Evolutionary conservation across 2,113 vertebrate genomes (phyloP).

Genomic region (Uria aalge): DNA sequence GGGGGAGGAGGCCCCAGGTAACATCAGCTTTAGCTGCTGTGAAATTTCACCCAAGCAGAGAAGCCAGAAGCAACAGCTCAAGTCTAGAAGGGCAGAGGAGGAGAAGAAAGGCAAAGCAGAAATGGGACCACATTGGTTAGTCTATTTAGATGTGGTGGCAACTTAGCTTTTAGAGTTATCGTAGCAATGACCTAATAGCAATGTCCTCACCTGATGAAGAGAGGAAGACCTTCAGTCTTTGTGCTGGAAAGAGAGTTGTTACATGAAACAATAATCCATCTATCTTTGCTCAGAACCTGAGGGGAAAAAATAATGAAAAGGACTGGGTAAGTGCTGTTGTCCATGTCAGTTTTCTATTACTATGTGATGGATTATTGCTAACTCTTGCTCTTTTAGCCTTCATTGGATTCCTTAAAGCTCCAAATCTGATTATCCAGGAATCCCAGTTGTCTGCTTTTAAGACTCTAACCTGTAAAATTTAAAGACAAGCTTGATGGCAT

Average conservation of each 20-base stretch:
- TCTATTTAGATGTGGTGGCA: background rate
- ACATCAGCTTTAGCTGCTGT: background rate
- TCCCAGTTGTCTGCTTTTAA: background rate
- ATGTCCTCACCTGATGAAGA: background rate
- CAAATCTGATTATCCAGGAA: background rate
- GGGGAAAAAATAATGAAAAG: background rate
- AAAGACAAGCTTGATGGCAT: background rate
- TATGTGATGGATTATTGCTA: background rate
- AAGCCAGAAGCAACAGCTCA: background rate
- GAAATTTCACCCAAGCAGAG: background rate
- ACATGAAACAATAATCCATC: background rate
- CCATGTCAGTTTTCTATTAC: background rate
- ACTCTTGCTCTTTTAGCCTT: background rate
- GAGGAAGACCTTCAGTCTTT: background rate
- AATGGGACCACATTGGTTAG: fast-evolving
- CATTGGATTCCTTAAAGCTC: background rate
- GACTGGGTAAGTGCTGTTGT: background rate
- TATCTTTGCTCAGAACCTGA: background rate
- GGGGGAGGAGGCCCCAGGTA: fast-evolving
- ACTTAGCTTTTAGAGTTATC: background rate
- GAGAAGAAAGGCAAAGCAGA: background rate
- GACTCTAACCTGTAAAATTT: background rate
- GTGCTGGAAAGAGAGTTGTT: background rate
- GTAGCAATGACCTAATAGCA: background rate
- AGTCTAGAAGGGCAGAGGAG: background rate